Percentiles rank a stretch among this genome's conserved stretches.
phyloP scores from a whole-genome alignment of 2,888 invertebrate species.

The Hypena proboscidalis region DNA sequence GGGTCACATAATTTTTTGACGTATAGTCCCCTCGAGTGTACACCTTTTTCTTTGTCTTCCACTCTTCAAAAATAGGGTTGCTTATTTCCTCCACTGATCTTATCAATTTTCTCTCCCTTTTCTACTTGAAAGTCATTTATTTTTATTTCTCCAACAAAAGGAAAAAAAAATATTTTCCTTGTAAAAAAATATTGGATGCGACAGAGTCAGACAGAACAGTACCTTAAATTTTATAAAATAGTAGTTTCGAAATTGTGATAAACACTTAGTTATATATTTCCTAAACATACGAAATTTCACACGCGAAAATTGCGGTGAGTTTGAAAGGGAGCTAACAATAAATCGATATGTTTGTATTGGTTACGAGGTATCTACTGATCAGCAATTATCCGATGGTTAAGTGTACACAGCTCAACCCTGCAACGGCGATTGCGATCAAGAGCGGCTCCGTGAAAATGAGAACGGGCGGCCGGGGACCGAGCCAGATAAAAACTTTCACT shows the following conservation, averaged over 20 bases:
- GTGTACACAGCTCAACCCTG: conserved; percentile 60
- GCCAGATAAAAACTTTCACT: conserved; percentile 82
- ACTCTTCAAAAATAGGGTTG: conserved; percentile 59
- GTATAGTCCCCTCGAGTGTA: conserved; percentile 64
- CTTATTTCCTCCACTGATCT: conserved; percentile 42
- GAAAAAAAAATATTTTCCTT: no score
- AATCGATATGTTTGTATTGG: conserved; percentile 33
- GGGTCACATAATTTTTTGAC: conserved; percentile 71
- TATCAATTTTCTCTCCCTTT: conserved; percentile 21
- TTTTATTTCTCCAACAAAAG: neutral
- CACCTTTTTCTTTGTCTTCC: conserved; percentile 67
- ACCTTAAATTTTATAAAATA: no score
- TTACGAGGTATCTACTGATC: conserved; percentile 45
- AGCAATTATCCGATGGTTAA: conserved; percentile 57
- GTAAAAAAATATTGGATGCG: no score
- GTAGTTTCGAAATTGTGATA: no score
- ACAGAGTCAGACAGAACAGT: no score
- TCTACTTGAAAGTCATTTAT: conserved; percentile 7
- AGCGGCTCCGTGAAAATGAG: conserved; percentile 74
- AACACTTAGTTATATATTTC: no score
- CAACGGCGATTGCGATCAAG: conserved; percentile 71
- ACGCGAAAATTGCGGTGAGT: neutral
- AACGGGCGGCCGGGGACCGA: conserved; percentile 73
- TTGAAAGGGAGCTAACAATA: conserved; percentile 25
- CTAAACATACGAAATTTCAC: neutral